Percentiles rank a stretch among this genome's conserved stretches.
Evolutionary conservation across 1,140 invertebrate genomes (phyloP).

Genomic region (Chlorops oryzae): DNA sequence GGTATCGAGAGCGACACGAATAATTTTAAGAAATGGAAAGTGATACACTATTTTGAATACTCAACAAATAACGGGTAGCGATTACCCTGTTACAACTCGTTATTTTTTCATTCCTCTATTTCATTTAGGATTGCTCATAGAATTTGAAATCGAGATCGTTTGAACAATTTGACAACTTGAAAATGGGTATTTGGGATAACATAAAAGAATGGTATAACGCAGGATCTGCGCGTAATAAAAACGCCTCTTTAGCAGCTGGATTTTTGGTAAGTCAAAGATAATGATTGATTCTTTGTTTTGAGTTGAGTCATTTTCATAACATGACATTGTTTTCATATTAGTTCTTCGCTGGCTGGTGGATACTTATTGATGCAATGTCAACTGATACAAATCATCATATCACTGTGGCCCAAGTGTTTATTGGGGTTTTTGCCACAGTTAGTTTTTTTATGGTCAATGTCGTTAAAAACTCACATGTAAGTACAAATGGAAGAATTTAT

Average conservation of each 20-base stretch:
- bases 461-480: slow-evolving; percentile 88
- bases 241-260: slow-evolving; percentile 77
- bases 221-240: slow-evolving; percentile 71
- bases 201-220: slow-evolving; percentile 26
- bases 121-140: no score
- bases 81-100: no score
- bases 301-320: neutral
- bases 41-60: no score
- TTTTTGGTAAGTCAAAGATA: slow-evolving; percentile 60
- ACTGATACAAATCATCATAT: slow-evolving; percentile 58
- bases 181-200: slow-evolving; percentile 35
- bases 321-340: slow-evolving; percentile 12
- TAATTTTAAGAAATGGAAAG: no score
- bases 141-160: no score
- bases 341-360: slow-evolving; percentile 98
- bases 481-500: neutral
- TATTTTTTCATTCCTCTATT: no score
- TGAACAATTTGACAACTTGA: no score
- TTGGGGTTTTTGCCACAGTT: slow-evolving; percentile 88
- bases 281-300: slow-evolving; percentile 14
- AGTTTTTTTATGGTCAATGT: slow-evolving; percentile 97
- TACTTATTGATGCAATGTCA: slow-evolving; percentile 89
- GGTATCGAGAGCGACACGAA: no score
- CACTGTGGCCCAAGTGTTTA: slow-evolving; percentile 79
- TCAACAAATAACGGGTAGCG: no score